These are phyloP conservation scores for Diplosoma virens DNA, from an alignment of 23 tunicate genomes.

Conservation along the genomic window DNA sequence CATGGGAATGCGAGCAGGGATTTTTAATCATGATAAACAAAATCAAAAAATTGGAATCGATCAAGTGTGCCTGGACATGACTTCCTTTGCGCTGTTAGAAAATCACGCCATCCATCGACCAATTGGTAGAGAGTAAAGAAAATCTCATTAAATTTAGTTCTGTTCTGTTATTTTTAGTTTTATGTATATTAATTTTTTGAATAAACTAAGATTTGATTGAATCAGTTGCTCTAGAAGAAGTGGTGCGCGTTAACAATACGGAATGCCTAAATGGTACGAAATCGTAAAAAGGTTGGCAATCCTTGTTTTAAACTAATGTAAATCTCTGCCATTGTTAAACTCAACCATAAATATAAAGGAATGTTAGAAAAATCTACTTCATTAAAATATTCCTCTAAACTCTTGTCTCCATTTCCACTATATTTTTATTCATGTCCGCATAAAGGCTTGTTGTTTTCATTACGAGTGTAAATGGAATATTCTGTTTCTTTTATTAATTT, in stretches of 20 bases:
- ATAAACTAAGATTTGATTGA: background rate
- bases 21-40: background rate
- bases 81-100: background rate
- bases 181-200: background rate
- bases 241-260: background rate
- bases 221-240: background rate
- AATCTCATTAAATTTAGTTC: background rate
- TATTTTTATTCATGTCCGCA: background rate
- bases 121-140: background rate
- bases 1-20: background rate
- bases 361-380: no score
- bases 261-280: background rate
- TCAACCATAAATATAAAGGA: no score
- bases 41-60: no score
- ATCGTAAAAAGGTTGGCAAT: background rate
- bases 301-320: background rate
- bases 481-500: no score
- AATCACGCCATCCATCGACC: background rate
- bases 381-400: no score
- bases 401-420: background rate
- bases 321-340: no score
- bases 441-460: no score
- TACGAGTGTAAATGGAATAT: no score
- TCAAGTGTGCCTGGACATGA: background rate
- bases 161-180: background rate